Conservation (phyloP, 1,140 invertebrate genomes). For the Glomeris maerens region DNA sequence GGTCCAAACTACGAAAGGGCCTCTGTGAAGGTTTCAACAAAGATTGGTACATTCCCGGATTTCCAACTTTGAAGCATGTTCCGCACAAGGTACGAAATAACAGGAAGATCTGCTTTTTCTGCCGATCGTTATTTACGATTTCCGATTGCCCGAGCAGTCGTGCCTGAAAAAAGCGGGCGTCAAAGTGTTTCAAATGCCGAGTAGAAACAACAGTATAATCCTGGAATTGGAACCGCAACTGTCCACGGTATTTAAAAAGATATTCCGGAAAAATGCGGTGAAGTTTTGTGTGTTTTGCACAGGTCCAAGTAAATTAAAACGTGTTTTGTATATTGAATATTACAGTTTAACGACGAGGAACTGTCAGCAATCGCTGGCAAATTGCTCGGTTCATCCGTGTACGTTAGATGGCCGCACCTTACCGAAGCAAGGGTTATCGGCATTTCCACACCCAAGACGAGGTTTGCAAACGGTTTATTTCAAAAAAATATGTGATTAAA, state of each 20-base stretch:
- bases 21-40: constrained; percentile 50
- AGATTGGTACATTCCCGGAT: constrained; percentile 68
- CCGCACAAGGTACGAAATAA: constrained; percentile 46
- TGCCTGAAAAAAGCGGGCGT: constrained; percentile 49
- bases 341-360: constrained; percentile 4
- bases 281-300: too few species aligned
- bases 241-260: neutral
- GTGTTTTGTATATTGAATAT: too few species aligned
- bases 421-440: constrained; percentile 48
- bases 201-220: constrained; percentile 67
- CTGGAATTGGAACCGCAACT: constrained; percentile 37
- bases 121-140: too few species aligned
- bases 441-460: constrained; percentile 37
- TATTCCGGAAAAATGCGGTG: too few species aligned
- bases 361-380: constrained; percentile 40
- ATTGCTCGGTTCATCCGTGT: constrained; percentile 54
- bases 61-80: constrained; percentile 75
- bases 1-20: constrained; percentile 50
- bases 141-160: too few species aligned
- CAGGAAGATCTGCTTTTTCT: too few species aligned
- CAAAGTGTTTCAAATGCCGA: constrained; percentile 73
- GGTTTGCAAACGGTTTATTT: too few species aligned
- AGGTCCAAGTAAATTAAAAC: too few species aligned
- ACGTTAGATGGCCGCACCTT: constrained; percentile 79
- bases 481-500: too few species aligned